Conservation (phyloP, 2,113 vertebrate genomes). For the Oriolus oriolus region DNA sequence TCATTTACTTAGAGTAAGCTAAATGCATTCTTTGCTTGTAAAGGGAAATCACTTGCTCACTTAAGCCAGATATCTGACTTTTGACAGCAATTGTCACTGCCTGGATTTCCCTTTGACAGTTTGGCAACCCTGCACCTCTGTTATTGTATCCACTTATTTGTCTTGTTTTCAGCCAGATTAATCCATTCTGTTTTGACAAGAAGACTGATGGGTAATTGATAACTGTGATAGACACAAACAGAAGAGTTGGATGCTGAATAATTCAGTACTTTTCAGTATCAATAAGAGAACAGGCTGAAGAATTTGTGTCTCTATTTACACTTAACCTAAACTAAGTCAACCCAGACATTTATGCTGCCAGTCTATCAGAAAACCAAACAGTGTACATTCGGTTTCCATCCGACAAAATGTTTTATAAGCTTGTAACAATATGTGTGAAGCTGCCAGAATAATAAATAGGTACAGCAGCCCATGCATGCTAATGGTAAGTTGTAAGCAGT, state of each 20-base stretch:
- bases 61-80: conserved; percentile 93
- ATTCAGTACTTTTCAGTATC: conserved; percentile 86
- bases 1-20: conserved; percentile 89
- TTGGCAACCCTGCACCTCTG: conserved; percentile 82
- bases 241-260: conserved; percentile 84
- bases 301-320: conserved; percentile 85
- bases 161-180: conserved; percentile 84
- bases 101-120: conserved; percentile 82
- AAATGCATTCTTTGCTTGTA: conserved; percentile 98
- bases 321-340: conserved; percentile 83
- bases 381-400: conserved; percentile 87
- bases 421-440: conserved; percentile 95
- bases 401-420: conserved; percentile 97
- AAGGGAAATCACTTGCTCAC: conserved; percentile 76
- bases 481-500: conserved; percentile 99
- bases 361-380: conserved; percentile 97
- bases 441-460: conserved; percentile 99
- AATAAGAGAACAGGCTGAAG: conserved; percentile 84
- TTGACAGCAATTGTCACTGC: conserved; percentile 84
- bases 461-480: conserved; percentile 97
- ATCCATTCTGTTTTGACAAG: conserved; percentile 87
- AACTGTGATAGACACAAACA: conserved; percentile 89
- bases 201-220: conserved; percentile 88
- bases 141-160: conserved; percentile 84
- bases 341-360: conserved; percentile 86